Evolutionary conservation across 2,797 vertebrate genomes (phyloP).

Genomic region (Phataginus tricuspis): DNA sequence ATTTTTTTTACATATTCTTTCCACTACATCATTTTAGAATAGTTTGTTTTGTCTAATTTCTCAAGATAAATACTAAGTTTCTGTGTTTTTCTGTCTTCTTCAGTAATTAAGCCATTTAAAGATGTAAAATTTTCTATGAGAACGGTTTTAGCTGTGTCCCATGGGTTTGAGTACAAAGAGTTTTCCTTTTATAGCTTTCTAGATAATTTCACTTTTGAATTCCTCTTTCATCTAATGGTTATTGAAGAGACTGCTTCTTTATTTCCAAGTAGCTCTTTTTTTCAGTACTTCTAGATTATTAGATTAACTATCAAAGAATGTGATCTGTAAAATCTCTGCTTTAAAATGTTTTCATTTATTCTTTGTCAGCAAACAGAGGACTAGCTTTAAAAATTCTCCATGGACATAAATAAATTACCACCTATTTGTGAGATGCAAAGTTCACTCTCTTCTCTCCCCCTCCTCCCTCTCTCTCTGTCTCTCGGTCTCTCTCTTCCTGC

Average conservation of each 20-base stretch:
- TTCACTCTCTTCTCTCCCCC: not conserved
- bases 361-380: not conserved
- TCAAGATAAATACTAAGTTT: conserved; percentile 7
- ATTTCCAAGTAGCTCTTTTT: not conserved
- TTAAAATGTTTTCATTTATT: not conserved
- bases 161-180: not conserved
- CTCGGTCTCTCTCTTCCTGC: not conserved
- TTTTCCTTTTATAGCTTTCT: not conserved
- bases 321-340: not conserved
- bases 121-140: not conserved
- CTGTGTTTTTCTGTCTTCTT: not conserved
- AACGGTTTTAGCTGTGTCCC: not conserved
- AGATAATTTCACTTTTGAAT: not conserved
- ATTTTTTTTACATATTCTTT: not conserved
- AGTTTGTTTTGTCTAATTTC: not conserved
- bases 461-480: not conserved
- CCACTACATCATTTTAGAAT: not conserved
- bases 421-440: not conserved
- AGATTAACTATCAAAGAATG: not conserved
- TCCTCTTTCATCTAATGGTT: not conserved
- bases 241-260: not conserved
- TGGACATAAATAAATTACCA: not conserved
- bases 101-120: not conserved
- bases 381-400: not conserved
- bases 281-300: not conserved